phyloP scores from a whole-genome alignment of 2,888 invertebrate species.

The Marasmarcha lunaedactyla region DNA sequence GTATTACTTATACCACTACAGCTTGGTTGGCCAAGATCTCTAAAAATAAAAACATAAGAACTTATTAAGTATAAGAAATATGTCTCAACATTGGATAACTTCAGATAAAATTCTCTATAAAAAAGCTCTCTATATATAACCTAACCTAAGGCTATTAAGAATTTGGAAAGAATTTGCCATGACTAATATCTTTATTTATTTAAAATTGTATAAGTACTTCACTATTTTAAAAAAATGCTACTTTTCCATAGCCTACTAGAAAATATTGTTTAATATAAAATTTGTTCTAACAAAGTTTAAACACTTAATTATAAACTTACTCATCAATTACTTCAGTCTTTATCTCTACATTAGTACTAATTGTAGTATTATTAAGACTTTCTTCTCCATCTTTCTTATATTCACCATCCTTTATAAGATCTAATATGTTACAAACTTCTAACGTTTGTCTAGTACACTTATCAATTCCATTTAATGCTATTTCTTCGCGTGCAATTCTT shows the following conservation, averaged over 20 bases:
- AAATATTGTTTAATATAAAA: too few relatives aligned
- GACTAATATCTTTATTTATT: too few relatives aligned
- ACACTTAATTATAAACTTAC: too few relatives aligned
- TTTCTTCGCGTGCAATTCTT: conserved; percentile 56
- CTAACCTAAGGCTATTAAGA: too few relatives aligned
- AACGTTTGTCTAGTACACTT: conserved; percentile 43
- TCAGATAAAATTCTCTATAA: too few relatives aligned
- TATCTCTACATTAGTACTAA: conserved; percentile 44
- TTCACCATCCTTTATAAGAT: conserved; percentile 42
- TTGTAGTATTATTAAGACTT: conserved; percentile 31
- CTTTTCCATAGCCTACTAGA: too few relatives aligned
- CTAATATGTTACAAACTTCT: conserved; percentile 50
- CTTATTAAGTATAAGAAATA: background rate
- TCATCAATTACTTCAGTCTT: conserved; percentile 58
- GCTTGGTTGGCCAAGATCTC: conserved; percentile 29
- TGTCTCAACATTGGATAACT: too few relatives aligned
- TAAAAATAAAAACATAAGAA: conserved; percentile 17
- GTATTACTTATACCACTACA: conserved; percentile 20
- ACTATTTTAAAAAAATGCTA: too few relatives aligned
- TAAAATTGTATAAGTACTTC: too few relatives aligned
- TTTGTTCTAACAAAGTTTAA: too few relatives aligned
- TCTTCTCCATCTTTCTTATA: conserved; percentile 28
- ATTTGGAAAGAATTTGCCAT: too few relatives aligned
- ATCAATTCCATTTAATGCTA: conserved; percentile 34
- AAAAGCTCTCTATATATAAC: too few relatives aligned